These are phyloP conservation scores for Scomber colias DNA, from an alignment of 2,113 vertebrate genomes.

Conservation along the genomic window DNA sequence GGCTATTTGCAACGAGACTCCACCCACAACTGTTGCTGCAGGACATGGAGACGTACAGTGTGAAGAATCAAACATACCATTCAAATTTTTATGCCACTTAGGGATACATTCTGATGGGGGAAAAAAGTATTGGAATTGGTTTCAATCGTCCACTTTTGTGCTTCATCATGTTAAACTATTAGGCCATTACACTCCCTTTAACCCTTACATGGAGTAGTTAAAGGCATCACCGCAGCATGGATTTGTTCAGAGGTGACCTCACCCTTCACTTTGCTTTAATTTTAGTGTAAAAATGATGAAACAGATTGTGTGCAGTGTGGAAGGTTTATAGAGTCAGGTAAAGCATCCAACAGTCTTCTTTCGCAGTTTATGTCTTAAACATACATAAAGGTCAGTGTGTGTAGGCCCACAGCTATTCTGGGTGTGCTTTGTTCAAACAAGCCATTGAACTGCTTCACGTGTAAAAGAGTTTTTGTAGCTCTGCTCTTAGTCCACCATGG, in stretches of 20 bases:
- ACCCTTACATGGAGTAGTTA: conserved; percentile 19
- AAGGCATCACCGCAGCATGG: conserved; percentile 30
- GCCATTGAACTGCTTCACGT: conserved; percentile 65
- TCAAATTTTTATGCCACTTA: background rate
- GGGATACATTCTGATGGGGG: background rate
- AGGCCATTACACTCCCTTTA: background rate
- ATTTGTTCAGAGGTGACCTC: conserved; percentile 56
- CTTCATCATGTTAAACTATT: background rate
- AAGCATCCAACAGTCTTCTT: conserved; percentile 81
- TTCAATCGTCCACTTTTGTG: background rate
- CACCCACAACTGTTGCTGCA: background rate
- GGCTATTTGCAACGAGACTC: conserved; percentile 1
- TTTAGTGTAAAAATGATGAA: conserved; percentile 73
- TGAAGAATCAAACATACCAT: conserved; percentile 30
- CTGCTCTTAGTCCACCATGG: conserved; percentile 1
- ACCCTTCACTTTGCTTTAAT: conserved; percentile 39
- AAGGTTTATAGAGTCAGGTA: conserved; percentile 85
- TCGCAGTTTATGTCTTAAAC: conserved; percentile 83
- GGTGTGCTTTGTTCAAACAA: conserved; percentile 93
- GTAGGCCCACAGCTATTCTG: conserved; percentile 85
- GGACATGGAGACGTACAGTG: background rate
- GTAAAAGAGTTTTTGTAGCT: conserved; percentile 31
- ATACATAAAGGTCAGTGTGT: conserved; percentile 74
- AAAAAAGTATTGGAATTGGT: background rate
- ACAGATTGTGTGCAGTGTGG: conserved; percentile 71